phyloP scores from a whole-genome alignment of 2,888 invertebrate species.

The Macrosiphum euphorbiae region DNA sequence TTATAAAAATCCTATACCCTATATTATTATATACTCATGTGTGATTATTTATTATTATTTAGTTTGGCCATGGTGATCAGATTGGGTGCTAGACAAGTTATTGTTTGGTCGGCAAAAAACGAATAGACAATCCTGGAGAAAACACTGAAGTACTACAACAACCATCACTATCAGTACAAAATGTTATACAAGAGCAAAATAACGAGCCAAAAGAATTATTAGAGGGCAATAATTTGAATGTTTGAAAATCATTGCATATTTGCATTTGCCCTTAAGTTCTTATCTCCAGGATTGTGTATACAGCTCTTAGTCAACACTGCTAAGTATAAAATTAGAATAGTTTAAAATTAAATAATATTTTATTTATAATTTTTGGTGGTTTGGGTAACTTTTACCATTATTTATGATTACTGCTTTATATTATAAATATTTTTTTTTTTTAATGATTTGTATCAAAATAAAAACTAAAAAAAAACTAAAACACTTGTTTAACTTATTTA shows the following conservation, averaged over 20 bases:
- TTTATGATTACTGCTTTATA: conserved; percentile 2
- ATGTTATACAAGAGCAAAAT: conserved; percentile 20
- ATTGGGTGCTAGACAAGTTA: conserved; percentile 66
- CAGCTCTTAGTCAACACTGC: neutral
- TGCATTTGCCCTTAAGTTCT: neutral
- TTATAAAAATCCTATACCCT: neutral
- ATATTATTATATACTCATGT: neutral
- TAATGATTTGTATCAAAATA: neutral
- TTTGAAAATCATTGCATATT: neutral
- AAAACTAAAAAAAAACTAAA: conserved; percentile 6
- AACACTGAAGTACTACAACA: conserved; percentile 14
- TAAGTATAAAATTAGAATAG: neutral
- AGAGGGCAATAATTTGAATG: neutral
- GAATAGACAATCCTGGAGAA: conserved; percentile 60
- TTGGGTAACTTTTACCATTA: conserved; percentile 1
- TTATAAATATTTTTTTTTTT: conserved; percentile 28
- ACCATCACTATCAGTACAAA: conserved; percentile 46
- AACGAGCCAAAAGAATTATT: neutral
- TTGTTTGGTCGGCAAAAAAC: conserved; percentile 63
- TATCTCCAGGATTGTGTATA: conserved; percentile 49
- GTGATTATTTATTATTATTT: conserved; percentile 62
- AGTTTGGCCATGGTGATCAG: conserved; percentile 71
- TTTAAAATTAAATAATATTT: neutral
- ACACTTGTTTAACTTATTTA: conserved; percentile 23
- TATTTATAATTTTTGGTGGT: conserved; percentile 37